Evolutionary conservation across 2,888 invertebrate species (phyloP).

Genomic region (Tanypteryx hageni): DNA sequence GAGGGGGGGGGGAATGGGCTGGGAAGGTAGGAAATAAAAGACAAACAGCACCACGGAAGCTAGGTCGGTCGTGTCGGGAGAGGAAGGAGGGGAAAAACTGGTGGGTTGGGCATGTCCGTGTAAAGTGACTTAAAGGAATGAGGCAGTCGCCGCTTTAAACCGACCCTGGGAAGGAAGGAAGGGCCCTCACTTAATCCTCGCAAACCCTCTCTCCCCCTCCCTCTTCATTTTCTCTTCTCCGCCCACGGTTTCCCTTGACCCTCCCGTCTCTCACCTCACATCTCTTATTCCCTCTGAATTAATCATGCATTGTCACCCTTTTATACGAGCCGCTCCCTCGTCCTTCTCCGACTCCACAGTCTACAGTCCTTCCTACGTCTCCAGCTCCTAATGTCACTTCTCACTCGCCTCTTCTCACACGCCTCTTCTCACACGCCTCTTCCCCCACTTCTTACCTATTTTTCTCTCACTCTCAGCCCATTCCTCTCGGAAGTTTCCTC

Average conservation of each 20-base stretch:
- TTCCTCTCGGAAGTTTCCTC: constrained; percentile 18
- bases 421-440: neutral
- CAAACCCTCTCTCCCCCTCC: neutral
- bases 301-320: constrained; percentile 50
- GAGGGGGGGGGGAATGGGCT: neutral
- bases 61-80: neutral
- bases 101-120: neutral
- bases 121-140: constrained; percentile 50
- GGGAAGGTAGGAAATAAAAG: neutral
- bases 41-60: neutral
- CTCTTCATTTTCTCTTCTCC: neutral
- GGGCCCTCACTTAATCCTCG: neutral
- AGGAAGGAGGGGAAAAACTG: neutral
- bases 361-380: neutral
- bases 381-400: neutral
- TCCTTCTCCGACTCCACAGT: neutral
- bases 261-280: neutral
- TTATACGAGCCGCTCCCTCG: neutral
- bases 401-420: neutral
- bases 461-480: neutral
- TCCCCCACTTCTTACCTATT: neutral
- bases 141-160: constrained; percentile 33
- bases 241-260: neutral
- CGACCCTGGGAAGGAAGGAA: neutral
- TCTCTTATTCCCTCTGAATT: constrained; percentile 26